Conservation (phyloP, 1,140 invertebrate genomes). For the Hesperophylax magnus region DNA sequence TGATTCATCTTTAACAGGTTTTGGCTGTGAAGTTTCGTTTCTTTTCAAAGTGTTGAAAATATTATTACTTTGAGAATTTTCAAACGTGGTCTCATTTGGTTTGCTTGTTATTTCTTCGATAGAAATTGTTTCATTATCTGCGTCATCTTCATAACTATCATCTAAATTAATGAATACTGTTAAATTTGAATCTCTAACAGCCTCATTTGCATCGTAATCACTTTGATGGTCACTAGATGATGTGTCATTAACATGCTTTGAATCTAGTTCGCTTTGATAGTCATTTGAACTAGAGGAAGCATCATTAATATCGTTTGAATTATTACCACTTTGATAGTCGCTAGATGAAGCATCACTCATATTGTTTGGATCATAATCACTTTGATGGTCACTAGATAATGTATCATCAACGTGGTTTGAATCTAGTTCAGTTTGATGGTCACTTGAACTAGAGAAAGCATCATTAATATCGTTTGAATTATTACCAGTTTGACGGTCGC, state of each 20-base stretch:
- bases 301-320: too few relatives aligned
- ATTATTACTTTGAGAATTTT: not conserved
- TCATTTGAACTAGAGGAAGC: too few relatives aligned
- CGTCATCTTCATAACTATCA: not conserved
- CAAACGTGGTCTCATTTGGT: not conserved
- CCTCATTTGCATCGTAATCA: not conserved
- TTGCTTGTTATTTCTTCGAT: not conserved
- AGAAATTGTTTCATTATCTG: not conserved
- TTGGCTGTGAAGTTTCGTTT: not conserved
- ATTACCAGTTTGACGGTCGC: too few relatives aligned
- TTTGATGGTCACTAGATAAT: not conserved
- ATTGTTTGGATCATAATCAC: too few relatives aligned
- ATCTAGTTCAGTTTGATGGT: not conserved
- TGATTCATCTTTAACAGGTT: not conserved
- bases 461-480: too few relatives aligned
- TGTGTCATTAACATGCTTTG: not conserved
- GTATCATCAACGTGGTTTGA: not conserved
- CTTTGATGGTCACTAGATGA: not conserved
- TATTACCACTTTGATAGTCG: too few relatives aligned
- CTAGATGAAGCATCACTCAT: too few relatives aligned
- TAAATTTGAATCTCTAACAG: not conserved
- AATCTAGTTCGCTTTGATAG: not conserved
- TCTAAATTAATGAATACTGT: constrained; percentile 2
- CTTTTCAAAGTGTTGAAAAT: not conserved
- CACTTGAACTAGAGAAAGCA: too few relatives aligned